A percentile compares a stretch with the other conserved stretches of the same genome.
Conservation (phyloP, 2,797 vertebrate species). For the Clamator glandarius region DNA sequence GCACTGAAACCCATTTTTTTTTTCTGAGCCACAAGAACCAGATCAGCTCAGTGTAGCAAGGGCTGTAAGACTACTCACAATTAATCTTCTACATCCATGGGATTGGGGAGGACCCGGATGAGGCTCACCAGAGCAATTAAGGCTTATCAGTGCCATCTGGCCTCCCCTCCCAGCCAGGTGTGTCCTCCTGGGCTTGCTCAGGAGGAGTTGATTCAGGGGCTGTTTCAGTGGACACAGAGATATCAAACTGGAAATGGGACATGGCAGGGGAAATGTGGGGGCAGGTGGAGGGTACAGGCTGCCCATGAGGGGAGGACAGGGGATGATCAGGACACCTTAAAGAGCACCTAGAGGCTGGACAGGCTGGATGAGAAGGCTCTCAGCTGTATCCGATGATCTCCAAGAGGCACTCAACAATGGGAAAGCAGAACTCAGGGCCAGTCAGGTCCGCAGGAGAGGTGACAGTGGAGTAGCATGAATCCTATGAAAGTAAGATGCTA, state of each 20-base stretch:
- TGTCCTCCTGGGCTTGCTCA: fast-evolving
- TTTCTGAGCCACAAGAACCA: fast-evolving
- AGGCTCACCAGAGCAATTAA: neutral
- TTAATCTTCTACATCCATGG: neutral
- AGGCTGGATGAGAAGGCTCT: neutral
- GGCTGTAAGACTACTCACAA: fast-evolving
- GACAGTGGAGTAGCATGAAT: neutral
- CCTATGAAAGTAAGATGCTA: neutral
- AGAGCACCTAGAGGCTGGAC: neutral
- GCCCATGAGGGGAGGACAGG: neutral
- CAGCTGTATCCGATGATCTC: neutral
- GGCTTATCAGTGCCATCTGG: neutral
- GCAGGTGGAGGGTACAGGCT: too few species aligned
- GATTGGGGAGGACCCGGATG: neutral
- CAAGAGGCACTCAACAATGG: neutral
- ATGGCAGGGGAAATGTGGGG: neutral
- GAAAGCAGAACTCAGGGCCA: neutral
- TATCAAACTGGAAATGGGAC: neutral
- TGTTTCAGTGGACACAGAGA: too few species aligned
- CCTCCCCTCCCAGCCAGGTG: neutral
- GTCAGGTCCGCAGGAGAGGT: too few species aligned
- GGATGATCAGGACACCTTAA: neutral
- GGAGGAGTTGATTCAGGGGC: neutral
- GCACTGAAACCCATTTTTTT: neutral
- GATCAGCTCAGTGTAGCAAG: fast-evolving